phyloP scores from a whole-genome alignment of 2,113 vertebrate genomes.

The Muntiacus muntjak region DNA sequence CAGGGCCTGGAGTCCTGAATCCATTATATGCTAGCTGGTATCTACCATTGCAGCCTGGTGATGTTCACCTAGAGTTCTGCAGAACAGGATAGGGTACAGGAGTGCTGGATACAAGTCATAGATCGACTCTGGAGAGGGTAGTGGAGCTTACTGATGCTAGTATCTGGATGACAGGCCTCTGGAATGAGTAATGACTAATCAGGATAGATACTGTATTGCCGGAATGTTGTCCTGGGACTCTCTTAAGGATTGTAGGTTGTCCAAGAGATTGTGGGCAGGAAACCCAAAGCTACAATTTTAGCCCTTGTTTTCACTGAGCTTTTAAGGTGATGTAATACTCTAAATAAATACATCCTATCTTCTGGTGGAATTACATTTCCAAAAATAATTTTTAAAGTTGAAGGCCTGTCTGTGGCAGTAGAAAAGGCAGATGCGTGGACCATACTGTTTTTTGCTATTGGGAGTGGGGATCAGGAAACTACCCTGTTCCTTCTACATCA shows the following conservation, averaged over 20 bases:
- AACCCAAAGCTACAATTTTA: slow-evolving; percentile 33
- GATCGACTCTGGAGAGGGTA: not conserved
- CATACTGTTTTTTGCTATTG: not conserved
- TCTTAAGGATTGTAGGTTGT: not conserved
- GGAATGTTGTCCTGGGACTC: not conserved
- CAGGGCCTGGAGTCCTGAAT: not conserved
- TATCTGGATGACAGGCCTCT: not conserved
- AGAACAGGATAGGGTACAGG: not conserved
- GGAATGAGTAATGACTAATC: not conserved
- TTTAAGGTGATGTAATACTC: slow-evolving; percentile 25
- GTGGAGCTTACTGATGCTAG: not conserved
- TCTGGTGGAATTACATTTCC: slow-evolving; percentile 16
- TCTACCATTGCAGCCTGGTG: not conserved
- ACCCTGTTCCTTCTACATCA: not conserved
- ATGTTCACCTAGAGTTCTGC: not conserved
- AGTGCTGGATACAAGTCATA: not conserved
- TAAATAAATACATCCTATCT: slow-evolving; percentile 8
- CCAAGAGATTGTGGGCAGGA: not conserved
- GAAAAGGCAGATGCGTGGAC: not conserved
- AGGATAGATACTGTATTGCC: not conserved
- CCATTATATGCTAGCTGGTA: not conserved
- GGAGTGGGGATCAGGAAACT: not conserved
- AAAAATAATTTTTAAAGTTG: slow-evolving; percentile 53
- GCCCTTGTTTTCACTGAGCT: not conserved
- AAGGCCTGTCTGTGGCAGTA: not conserved